Base-by-base conservation (phyloP, 1,140 invertebrate genomes). In the Macrostomum lignano region DNA sequence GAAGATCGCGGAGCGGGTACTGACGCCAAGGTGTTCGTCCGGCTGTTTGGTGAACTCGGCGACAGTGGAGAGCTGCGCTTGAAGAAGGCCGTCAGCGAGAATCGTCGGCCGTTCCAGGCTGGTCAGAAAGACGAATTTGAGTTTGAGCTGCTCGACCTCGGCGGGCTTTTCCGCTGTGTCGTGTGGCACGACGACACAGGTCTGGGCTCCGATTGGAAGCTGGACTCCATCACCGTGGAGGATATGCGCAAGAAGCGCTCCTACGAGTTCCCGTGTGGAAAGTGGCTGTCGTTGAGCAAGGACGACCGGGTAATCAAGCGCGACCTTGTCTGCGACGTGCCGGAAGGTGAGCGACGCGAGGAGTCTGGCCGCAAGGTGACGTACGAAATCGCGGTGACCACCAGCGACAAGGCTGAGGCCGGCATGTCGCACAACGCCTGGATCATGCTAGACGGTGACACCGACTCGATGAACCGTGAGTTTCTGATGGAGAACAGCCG, bases 181-280 rank as follows among this genome's bases (percentile, higher is more conserved):
- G 46, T 57, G 2, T 57, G 54, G 54, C 54, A 57, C 38, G 51
- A 57, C 34, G 52, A 55, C 28, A 51, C 50, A 49, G 51, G 49
- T 55, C 26, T 22, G 28, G 15, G 38, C 22, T 45, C 51, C 21
- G 44, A 48, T 3, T 58, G 55, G 55, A 53, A 58, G 40, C 41
- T 54, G 33, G 39, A 43, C 21, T 42, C 41, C 20, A 49, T 58
- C 19, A 46, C 52, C 32, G 47, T 57, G 7, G 45, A 49, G 22
- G 53, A 57, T 39, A 26, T 44, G 13, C 38, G 38, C 2, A 46
- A 42, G 24, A 30, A 31, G 30, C 50, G 46, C 31, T 37, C 36
- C 10, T 55, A 46, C 35, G 46, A 31, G 17, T 56, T 49, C 42
- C 47, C 44, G 21, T 56, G 51, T 43, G 44, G 49, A 33, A 47